Evolutionary conservation across 2,797 vertebrate genomes (phyloP), one percentile per base, ranked within the genome.

Genomic region (Clarias platycephalus): DNA sequence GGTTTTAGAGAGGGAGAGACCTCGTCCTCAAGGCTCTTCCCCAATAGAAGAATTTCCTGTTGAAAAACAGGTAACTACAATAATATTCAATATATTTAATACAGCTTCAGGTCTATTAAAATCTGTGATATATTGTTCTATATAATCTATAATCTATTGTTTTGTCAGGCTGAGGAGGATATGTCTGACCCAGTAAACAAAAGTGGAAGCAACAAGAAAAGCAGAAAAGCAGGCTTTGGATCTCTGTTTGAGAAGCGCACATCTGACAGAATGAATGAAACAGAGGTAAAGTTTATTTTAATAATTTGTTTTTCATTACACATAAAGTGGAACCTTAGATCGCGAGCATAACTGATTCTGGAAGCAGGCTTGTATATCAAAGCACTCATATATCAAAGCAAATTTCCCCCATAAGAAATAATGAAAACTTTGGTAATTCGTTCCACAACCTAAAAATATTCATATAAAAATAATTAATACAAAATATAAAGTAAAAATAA

Each of bases 21-120:
- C 98, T 22, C 95, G 97, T 5, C 98, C 98, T 55, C 98, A 99
- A 87, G 98, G 98, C 83, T 99, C 98, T 22, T 99, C 98, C 3
- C 98, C 98, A 0, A 95, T 99, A 74, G 98, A 98, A 58, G 98
- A 99, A 86, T 97, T 90, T 84, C 91, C 93, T 0, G 1, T 90
- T 80, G 92, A 94, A 88, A 93, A 93, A 91, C 93, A 96, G 96
- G 98, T 96, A 92, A 67, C n/a, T 13, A 3, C 34, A 58, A 80
- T 26, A 34, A 34, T 74, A 53, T 53, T 53, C 49, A 53, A 53
- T 53, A 53, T 53, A 53, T 53, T 18, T 76, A 28, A 20, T 82
- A 37, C 18, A 76, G 22, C 3, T 66, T 75, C 7, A 85, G 31
- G 26, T 82, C 9, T 24, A 0, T 37, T 70, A 16, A 58, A 58